phyloP scores from a whole-genome alignment of 1,140 invertebrate genomes.

The Palaemon carinicauda region DNA sequence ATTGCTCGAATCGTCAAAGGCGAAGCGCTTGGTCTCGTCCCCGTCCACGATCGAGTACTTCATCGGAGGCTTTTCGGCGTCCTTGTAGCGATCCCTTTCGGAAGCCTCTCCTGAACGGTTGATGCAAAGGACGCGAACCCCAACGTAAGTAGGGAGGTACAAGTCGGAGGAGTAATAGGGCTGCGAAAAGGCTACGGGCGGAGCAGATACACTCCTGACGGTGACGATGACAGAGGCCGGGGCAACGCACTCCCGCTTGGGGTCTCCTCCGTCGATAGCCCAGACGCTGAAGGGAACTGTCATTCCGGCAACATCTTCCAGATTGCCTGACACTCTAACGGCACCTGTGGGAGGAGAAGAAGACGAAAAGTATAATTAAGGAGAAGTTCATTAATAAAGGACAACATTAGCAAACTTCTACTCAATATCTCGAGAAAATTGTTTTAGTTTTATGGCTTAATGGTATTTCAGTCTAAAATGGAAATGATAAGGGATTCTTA shows the following conservation, averaged over 20 bases:
- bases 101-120: constrained; percentile 75
- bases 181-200: constrained; percentile 84
- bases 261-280: constrained; percentile 84
- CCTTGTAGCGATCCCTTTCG: background rate
- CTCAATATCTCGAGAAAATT: too few species aligned
- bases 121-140: constrained; percentile 68
- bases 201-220: constrained; percentile 89
- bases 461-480: background rate
- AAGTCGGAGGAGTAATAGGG: constrained; percentile 62
- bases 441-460: background rate
- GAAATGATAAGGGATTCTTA: background rate
- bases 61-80: constrained; percentile 64
- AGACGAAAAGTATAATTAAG: background rate
- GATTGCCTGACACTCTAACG: constrained; percentile 76
- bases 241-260: constrained; percentile 76
- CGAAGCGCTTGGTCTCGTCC: constrained; percentile 80
- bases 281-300: constrained; percentile 81
- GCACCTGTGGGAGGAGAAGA: constrained; percentile 71
- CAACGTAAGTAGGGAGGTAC: constrained; percentile 60
- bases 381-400: background rate
- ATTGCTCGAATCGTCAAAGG: constrained; percentile 78
- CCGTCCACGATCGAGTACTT: constrained; percentile 84
- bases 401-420: background rate
- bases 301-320: constrained; percentile 82
- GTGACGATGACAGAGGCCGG: constrained; percentile 40